phyloP scores from a whole-genome alignment of 2,797 vertebrate species.

The Setipinna tenuifilis region DNA sequence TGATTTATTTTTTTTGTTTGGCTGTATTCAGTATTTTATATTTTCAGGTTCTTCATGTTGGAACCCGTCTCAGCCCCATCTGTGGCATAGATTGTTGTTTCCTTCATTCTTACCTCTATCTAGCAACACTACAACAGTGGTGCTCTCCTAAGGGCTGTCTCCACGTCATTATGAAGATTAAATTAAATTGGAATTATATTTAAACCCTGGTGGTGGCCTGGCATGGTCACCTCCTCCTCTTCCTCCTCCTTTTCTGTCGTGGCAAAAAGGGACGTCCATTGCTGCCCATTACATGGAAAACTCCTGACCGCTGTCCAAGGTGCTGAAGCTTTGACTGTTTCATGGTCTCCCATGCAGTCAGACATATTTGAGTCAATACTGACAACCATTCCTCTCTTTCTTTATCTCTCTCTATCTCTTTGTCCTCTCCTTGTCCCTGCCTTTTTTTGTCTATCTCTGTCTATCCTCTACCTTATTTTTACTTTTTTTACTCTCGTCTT shows the following conservation, averaged over 20 bases:
- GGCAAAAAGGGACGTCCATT: not conserved
- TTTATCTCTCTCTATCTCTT: not conserved
- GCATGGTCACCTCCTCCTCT: not conserved
- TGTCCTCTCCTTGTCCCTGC: not conserved
- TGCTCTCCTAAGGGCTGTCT: not conserved
- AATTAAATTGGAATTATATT: constrained; percentile 24
- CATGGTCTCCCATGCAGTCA: not conserved
- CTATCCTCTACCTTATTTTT: not conserved
- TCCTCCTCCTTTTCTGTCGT: too few species aligned
- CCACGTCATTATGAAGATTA: not conserved
- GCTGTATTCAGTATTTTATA: not conserved
- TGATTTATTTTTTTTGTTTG: not conserved
- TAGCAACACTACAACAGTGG: not conserved
- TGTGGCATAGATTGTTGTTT: too few species aligned
- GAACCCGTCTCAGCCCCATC: too few species aligned
- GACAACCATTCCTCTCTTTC: not conserved
- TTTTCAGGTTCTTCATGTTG: not conserved
- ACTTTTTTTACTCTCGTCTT: too few species aligned
- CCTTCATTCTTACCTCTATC: not conserved
- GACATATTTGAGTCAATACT: not conserved
- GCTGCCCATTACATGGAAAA: not conserved
- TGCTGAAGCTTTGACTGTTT: not conserved
- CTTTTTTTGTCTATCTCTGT: not conserved
- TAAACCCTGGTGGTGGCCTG: not conserved
- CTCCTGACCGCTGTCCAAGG: not conserved